Percentiles rank a stretch among this genome's conserved stretches.
Evolutionary conservation across 2,888 invertebrate species (phyloP).

Genomic region (Leuctra nigra): DNA sequence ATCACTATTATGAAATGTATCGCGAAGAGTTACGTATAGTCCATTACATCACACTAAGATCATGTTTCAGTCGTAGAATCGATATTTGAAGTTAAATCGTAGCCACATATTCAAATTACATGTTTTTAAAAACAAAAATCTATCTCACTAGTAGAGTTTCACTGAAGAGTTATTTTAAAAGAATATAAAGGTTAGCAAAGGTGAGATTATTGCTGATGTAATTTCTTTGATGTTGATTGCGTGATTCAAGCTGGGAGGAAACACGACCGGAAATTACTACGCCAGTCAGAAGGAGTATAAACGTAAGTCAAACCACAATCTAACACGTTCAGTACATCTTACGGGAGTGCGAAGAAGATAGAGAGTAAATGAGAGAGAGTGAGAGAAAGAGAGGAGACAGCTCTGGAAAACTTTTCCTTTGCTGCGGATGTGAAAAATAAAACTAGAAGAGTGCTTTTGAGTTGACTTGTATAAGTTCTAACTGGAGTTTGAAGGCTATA

Average conservation of each 20-base stretch:
- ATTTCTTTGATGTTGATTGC: slow-evolving; percentile 14
- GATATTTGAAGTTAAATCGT: too few relatives aligned
- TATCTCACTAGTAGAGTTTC: too few relatives aligned
- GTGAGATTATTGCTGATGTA: slow-evolving; percentile 9
- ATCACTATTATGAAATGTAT: too few relatives aligned
- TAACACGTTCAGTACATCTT: slow-evolving; percentile 11
- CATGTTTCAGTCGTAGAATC: too few relatives aligned
- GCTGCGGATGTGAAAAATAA: not conserved
- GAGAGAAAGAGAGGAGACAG: too few relatives aligned
- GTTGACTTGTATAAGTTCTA: too few relatives aligned
- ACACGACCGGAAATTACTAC: slow-evolving; percentile 16
- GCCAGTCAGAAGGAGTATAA: slow-evolving; percentile 6
- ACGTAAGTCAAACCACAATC: slow-evolving; percentile 10
- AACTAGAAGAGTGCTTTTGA: not conserved
- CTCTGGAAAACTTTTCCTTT: slow-evolving; percentile 12
- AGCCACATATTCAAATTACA: too few relatives aligned
- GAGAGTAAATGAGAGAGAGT: too few relatives aligned
- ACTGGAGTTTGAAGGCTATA: too few relatives aligned
- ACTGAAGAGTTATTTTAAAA: not conserved
- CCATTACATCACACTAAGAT: too few relatives aligned
- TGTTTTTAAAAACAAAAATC: too few relatives aligned
- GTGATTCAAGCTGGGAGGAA: slow-evolving; percentile 12
- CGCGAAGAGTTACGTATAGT: too few relatives aligned
- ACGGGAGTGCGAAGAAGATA: slow-evolving; percentile 6
- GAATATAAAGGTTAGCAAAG: not conserved